phyloP scores from a whole-genome alignment of 2,888 invertebrate genomes.

The Caenorhabditis doughertyi region DNA sequence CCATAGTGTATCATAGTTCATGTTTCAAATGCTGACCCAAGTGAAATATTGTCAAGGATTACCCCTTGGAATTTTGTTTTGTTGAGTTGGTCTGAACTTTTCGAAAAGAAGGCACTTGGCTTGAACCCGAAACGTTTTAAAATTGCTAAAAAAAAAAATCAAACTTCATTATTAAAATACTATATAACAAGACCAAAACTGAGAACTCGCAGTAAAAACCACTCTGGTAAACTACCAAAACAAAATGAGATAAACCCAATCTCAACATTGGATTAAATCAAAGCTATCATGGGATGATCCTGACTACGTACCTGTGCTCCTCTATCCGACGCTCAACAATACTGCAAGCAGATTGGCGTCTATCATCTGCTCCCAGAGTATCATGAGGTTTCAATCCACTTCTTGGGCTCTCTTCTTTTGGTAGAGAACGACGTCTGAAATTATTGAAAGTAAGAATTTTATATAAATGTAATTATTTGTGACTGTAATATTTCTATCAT shows the following conservation, averaged over 20 bases:
- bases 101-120: too few species aligned
- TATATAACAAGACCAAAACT: too few species aligned
- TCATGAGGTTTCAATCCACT: constrained; percentile 63
- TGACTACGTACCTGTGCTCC: constrained; percentile 52
- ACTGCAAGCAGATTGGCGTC: constrained; percentile 47
- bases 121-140: too few species aligned
- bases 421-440: constrained; percentile 60
- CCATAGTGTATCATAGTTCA: too few species aligned
- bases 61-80: too few species aligned
- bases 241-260: neutral
- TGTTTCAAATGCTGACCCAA: too few species aligned
- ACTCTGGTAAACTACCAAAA: neutral
- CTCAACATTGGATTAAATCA: neutral
- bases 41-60: too few species aligned
- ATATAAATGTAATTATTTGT: neutral
- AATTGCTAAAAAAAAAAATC: too few species aligned
- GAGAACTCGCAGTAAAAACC: too few species aligned
- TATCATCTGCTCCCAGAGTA: constrained; percentile 55
- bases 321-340: constrained; percentile 58
- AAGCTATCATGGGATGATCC: neutral
- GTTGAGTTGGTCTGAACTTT: too few species aligned
- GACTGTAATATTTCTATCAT: neutral
- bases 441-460: neutral
- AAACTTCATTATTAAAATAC: too few species aligned
- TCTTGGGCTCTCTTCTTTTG: constrained; percentile 65